Base-by-base conservation (phyloP, 2,888 invertebrate genomes). In the Melipona beecheii region DNA sequence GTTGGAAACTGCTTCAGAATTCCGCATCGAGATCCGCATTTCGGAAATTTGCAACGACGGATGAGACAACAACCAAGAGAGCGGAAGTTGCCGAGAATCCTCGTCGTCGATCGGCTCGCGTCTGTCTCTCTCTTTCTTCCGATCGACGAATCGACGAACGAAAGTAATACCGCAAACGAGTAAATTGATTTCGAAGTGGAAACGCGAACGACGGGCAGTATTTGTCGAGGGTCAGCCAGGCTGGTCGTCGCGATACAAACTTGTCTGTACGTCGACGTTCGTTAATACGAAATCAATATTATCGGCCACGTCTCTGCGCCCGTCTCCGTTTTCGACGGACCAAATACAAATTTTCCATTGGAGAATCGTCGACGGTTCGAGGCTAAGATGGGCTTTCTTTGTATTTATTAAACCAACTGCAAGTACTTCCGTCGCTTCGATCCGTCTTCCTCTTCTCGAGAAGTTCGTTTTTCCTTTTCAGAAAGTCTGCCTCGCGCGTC, bases 111-210 rank as follows among this genome's bases (percentile, higher is more conserved):
- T 58, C 52, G 49, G 58, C 27, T 27, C 21, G 15, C 17, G 52
- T 24, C 49, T 31, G 19, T 56, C 21, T 56, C 50, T 56, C 50
- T 54, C n/a, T 27, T n/a, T 56, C 60, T 43, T 27, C 75, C 80
- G 78, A 62, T 75, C 73, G 68, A 19, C 52, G 52, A 19, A 52
- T 75, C 84, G 64, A 49, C 80, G 64, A 64, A 80, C 76, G 78
- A 87, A 87, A 87, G 87, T 85, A 87, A 87, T 87, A 87, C 87
- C 86, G 80, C 88, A 82, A 88, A 88, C 86, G 88, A 86, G 84
- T 88, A 88, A 88, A 88, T 88, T 81, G 89, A 86, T 83, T 83
- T 71, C 77, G 85, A 75, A 70, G 79, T 83, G 89, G 84, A 85
- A 84, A 86, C 83, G 79, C 81, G 81, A 84, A 71, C 84, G 79